phyloP scores from a whole-genome alignment of 2,113 vertebrate species.

The Poecilia latipinna region DNA sequence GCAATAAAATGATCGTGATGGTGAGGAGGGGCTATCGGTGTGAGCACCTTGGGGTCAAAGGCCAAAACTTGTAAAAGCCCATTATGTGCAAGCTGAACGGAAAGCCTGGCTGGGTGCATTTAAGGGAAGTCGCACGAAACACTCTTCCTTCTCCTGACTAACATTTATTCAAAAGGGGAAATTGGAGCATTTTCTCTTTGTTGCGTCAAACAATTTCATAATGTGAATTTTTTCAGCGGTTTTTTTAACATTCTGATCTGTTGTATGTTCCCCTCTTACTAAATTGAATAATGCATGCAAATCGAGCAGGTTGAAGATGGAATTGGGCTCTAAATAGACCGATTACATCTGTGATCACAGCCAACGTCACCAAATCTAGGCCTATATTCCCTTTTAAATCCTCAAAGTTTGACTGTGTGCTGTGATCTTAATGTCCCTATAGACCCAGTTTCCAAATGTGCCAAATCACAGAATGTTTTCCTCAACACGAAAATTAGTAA shows the following conservation, averaged over 20 bases:
- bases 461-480: background rate
- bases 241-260: background rate
- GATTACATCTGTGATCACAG: background rate
- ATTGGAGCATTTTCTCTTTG: slow-evolving; percentile 22
- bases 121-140: slow-evolving; percentile 39
- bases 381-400: too few species aligned
- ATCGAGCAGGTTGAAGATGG: background rate
- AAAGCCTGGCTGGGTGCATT: slow-evolving; percentile 6
- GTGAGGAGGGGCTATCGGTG: slow-evolving; percentile 46
- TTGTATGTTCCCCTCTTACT: slow-evolving; percentile 1
- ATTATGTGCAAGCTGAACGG: slow-evolving; percentile 20
- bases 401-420: too few species aligned
- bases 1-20: slow-evolving; percentile 46
- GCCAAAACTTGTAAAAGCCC: slow-evolving; percentile 18
- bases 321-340: background rate
- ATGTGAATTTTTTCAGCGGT: background rate
- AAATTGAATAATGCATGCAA: slow-evolving; percentile 21
- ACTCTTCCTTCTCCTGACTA: slow-evolving; percentile 54
- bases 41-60: slow-evolving; percentile 62
- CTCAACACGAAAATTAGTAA: background rate
- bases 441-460: background rate
- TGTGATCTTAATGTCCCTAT: too few species aligned
- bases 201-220: background rate
- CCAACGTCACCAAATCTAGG: background rate
- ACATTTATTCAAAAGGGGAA: slow-evolving; percentile 57